Evolutionary conservation across 1,140 invertebrate genomes (phyloP).

Genomic region (Paraescarpia echinospica): DNA sequence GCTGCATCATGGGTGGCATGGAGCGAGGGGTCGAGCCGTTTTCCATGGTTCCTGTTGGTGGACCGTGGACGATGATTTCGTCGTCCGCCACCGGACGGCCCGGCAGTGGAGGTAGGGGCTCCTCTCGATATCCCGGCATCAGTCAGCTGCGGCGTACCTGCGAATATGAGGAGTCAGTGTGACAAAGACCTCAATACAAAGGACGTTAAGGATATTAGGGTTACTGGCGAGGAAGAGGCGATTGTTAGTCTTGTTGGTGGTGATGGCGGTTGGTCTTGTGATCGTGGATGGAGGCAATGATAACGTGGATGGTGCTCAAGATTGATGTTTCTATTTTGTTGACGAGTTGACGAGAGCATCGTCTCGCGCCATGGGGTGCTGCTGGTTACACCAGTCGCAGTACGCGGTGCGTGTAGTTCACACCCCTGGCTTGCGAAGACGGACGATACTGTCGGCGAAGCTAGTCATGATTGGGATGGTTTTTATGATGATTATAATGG

Average conservation of each 20-base stretch:
- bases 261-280: too few relatives aligned
- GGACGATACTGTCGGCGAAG: too few relatives aligned
- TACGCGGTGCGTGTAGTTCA: too few relatives aligned
- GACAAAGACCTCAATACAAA: neutral
- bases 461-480: neutral
- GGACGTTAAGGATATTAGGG: too few relatives aligned
- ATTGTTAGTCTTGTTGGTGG: too few relatives aligned
- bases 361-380: too few relatives aligned
- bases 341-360: neutral
- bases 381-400: too few relatives aligned
- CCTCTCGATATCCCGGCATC: neutral
- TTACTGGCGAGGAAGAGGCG: too few relatives aligned
- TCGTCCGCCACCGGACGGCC: neutral
- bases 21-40: neutral
- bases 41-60: neutral
- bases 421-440: too few relatives aligned
- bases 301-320: neutral
- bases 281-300: too few relatives aligned
- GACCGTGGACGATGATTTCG: neutral
- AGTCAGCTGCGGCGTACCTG: neutral
- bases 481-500: neutral
- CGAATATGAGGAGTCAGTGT: neutral
- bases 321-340: neutral
- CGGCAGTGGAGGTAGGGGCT: neutral
- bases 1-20: neutral